Evolutionary conservation across 2,113 vertebrate species (phyloP), one percentile per base, ranked within the genome.

Genomic region (Psettodes erumei): DNA sequence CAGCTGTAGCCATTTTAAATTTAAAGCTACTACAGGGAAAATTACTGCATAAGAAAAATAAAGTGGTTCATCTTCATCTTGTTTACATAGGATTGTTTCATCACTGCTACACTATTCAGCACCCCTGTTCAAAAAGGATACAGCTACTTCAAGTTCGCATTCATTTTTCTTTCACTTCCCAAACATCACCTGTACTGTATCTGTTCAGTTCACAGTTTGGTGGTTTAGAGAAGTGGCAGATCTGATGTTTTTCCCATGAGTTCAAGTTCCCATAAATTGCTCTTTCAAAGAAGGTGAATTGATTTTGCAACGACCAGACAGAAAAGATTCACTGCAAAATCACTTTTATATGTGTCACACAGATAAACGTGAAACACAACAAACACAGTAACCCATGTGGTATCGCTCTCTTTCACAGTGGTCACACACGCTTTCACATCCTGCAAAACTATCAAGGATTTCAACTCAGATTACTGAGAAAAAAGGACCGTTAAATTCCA

Each of bases 401-500:
- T 45, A 23, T 60, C 23, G 40, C 32, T 6, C 12, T 6, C 11
- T 23, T 21, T 37, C 55, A n/a, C n/a, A n/a, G n/a, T n/a, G n/a
- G n/a, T n/a, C n/a, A 53, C 19, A 18, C 15, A 18, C 4, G 16
- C 21, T 30, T 32, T 86, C 64, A 68, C 42, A 72, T 76, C 10
- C 12, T 79, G 77, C 16, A 63, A 86, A 79, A 10, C 60, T 42
- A 55, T 79, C 11, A 2, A 40, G 40, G 23, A 54, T 27, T 65
- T 77, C 19, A 50, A 28, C 15, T 27, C 16, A 60, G 38, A 79
- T 51, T 33, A 60, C 30, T 15, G 37, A 47, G 23, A 63, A 61
- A 75, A 60, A 23, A 9, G 16, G 19, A 19, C 13, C 30, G 66
- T 71, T 15, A n/a, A 33, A 47, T 72, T 66, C 60, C 30, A 72